Base-by-base conservation (phyloP, 2,797 vertebrate species). In the Martes flavigula region DNA sequence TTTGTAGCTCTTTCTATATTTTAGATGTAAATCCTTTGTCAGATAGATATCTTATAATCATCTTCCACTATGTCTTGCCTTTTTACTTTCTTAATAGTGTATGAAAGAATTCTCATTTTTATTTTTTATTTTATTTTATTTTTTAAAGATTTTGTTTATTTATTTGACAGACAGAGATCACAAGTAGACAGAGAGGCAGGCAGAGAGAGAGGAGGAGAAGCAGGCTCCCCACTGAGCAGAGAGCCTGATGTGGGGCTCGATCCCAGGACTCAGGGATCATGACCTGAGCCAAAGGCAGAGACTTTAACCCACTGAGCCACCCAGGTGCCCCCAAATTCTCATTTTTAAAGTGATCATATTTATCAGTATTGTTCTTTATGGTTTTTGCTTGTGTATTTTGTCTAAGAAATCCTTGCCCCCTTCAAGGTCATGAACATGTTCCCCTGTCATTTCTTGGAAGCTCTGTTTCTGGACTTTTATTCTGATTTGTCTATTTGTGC, bases 311-410 rank as follows among this genome's bases (percentile, higher is more conserved):
- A 54, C 51, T 18, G 51, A 54, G 1, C 17, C 51, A 54, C 51
- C 17, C 51, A 54, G 51, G 15, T 2, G 17, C 51, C 51, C 51
- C 51, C 17, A 54, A 54, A 54, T 54, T 54, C 51, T 54, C 51
- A 87, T 79, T 58, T 84, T 79, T 56, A 75, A 95, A 95, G 51
- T 56, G 30, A 18, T 96, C 8, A 38, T 87, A 72, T 30, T 96
- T 84, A 77, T 66, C n/a, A 56, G 0, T 38, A 60, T 30, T 81
- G 68, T 56, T 8, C 6, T 79, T 87, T 48, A 60, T 82, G 38
- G 75, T 56, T 58, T 89, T 56, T 43, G 5, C 14, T 78, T 70
- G 46, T 72, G 4, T 35, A 54, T 88, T 86, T 94, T 94, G 43
- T 82, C 35, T 93, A 73, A 85, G 46, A 38, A 78, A 60, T 60